Evolutionary conservation across 92 coral and sea anemone species (phyloP).

Genomic region (Porites cylindrica): DNA sequence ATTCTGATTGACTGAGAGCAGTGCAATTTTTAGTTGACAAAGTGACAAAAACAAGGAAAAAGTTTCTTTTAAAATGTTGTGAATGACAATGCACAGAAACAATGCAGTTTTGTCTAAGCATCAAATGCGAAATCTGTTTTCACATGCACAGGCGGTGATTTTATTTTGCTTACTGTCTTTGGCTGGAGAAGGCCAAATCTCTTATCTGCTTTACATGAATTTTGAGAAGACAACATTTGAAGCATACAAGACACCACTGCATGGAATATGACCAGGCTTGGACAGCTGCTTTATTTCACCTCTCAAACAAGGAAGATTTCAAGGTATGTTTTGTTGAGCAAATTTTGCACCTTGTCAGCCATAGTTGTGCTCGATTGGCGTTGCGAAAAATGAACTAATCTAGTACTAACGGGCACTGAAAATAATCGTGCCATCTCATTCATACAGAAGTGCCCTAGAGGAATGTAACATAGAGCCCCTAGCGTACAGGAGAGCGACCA

Average conservation of each 20-base stretch:
- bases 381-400: constrained; percentile 11
- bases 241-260: neutral
- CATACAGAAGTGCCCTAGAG: constrained; percentile 16
- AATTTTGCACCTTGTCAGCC: neutral
- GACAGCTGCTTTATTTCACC: no score
- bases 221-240: constrained; percentile 13
- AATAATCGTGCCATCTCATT: constrained; percentile 15
- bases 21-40: no score
- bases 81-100: no score
- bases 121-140: neutral
- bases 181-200: constrained; percentile 11
- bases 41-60: no score
- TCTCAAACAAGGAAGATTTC: neutral
- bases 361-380: constrained; percentile 5
- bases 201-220: constrained; percentile 8
- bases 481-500: constrained; percentile 23
- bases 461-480: constrained; percentile 21
- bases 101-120: neutral
- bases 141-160: constrained; percentile 9
- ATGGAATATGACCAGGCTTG: neutral
- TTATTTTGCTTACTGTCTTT: constrained; percentile 7
- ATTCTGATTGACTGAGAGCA: no score
- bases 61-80: no score
- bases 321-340: neutral
- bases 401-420: neutral